Base-by-base conservation (phyloP, 2,797 vertebrate genomes). In the Ispidina picta region DNA sequence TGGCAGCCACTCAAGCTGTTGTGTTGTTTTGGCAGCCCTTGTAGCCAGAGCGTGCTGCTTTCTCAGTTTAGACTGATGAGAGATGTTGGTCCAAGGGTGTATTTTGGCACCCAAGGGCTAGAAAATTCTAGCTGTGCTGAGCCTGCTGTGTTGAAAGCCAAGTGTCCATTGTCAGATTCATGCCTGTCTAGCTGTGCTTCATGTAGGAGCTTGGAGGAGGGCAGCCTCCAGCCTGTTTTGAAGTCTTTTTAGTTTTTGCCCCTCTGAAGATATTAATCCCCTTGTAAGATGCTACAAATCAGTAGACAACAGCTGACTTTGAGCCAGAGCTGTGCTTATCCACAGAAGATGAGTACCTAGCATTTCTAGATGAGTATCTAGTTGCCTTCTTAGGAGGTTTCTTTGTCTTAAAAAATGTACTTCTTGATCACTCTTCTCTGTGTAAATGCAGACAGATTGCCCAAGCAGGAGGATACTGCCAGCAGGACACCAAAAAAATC, bases 1-100 rank as follows among this genome's bases (percentile, higher is more conserved):
- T 95, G 97, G 97, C 97, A 96, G 94, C 96, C 97, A 94, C 94
- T 98, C 97, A 97, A 96, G 95, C 97, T 95, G 93, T 97, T 98
- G 97, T 98, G 84, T 98, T 97, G 97, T 98, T 97, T 96, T 95
- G 89, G 91, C 94, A 95, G 83, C 49, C 60, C 52, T 64, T 51
- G 48, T 89, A 90, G 78, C 91, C 77, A 95, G 92, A 88, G 79
- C 65, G 39, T 89, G 83, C 83, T 92, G 86, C 88, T 89, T 92
- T 95, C 84, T 92, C 83, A 77, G 73, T 79, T 91, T 75, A 92
- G 87, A 62, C 80, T 83, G 82, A 89, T 22, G 15, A 83, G 89
- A 62, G 74, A 71, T 26, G 12, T 83, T 79, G 75, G 79, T 88
- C 37, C 88, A 86, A 86, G 88, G 89, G 55, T 89, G 41, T 89